Percentiles rank a stretch among this genome's conserved stretches.
Evolutionary conservation across 53 echinoderm and acorn worm species (phyloP).

Genomic region (Henricia sp.): DNA sequence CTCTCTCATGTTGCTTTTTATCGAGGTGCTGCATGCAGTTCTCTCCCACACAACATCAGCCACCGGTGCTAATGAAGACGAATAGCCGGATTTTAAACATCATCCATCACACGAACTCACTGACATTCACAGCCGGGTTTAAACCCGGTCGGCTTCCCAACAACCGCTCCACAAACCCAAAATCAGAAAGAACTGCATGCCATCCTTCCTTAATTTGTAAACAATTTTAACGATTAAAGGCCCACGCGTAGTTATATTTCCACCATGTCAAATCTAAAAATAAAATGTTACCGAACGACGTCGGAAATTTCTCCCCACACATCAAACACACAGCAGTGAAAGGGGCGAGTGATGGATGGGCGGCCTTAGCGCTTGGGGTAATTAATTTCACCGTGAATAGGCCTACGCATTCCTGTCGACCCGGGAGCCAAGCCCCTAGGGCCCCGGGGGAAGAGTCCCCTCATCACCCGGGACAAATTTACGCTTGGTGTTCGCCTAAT

Average conservation of each 20-base stretch:
- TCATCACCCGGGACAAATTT: background rate
- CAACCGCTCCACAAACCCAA: background rate
- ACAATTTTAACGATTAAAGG: too few relatives aligned
- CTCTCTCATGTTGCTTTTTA: too few relatives aligned
- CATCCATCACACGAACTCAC: background rate
- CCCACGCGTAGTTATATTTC: too few relatives aligned
- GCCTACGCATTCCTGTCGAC: constrained; percentile 17
- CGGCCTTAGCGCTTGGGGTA: background rate
- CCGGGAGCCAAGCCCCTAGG: background rate
- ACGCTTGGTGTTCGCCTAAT: background rate
- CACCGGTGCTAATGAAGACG: constrained; percentile 20
- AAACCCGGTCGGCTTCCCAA: background rate
- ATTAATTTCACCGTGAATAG: constrained; percentile 16
- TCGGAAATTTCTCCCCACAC: too few relatives aligned
- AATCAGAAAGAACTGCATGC: background rate
- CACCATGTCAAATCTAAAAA: too few relatives aligned
- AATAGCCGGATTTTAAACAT: background rate
- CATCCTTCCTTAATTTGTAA: too few relatives aligned
- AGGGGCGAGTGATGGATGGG: constrained; percentile 13
- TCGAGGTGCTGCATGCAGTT: background rate
- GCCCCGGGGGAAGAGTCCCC: background rate
- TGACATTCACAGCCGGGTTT: background rate
- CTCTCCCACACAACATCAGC: background rate
- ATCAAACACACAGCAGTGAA: background rate
- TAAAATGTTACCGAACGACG: too few relatives aligned